Base-by-base conservation (phyloP, 1,140 invertebrate species). In the Hestina assimilis region DNA sequence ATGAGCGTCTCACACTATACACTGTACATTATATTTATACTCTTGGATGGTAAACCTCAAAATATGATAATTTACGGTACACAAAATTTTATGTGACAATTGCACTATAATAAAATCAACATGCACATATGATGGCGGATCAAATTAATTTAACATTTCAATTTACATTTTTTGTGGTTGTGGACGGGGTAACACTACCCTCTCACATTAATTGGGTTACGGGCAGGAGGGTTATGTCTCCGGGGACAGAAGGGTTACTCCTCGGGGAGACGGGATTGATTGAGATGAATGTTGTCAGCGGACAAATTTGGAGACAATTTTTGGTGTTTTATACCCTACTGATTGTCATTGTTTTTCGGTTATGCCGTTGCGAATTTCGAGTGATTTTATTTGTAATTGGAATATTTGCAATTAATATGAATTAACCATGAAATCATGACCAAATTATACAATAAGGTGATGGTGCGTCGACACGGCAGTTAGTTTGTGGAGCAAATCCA, bases 281-380 rank as follows among this genome's bases (percentile, higher is more conserved):
- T 83, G 77, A 80, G 79, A 83, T 77, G 68, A 72, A 82, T 82
- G 73, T 72, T 79, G 77, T 80, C 77, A 75, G 52, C 75, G 72
- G 59, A 69, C 72, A 71, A 70, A 74, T 66, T 75, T 59, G 33
- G 51, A 58, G 66, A 64, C 66, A 67, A 66, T 72, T 72, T 75
- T 75, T 72, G 53, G 66, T 60, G 50, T 63, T 66, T 73, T 63
- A 67, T 55, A 61, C 53, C 67, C 62, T 50, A 11, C 42, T 17
- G 19, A n/a, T 26, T 11, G 15, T 60, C 59, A 66, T 64, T 72
- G 66, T 68, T 69, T 75, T 70, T 65, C 52, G 41, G 50, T 54
- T 59, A 41, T 61, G 19, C 3, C n/a, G 3, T 14, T 11, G 15
- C 26, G 24, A 5, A 6, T 7, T 28, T 28, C 1, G 6, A 28